These are phyloP conservation scores for Tachystola acroxantha DNA, from an alignment of 2,888 invertebrate species.

Conservation along the genomic window DNA sequence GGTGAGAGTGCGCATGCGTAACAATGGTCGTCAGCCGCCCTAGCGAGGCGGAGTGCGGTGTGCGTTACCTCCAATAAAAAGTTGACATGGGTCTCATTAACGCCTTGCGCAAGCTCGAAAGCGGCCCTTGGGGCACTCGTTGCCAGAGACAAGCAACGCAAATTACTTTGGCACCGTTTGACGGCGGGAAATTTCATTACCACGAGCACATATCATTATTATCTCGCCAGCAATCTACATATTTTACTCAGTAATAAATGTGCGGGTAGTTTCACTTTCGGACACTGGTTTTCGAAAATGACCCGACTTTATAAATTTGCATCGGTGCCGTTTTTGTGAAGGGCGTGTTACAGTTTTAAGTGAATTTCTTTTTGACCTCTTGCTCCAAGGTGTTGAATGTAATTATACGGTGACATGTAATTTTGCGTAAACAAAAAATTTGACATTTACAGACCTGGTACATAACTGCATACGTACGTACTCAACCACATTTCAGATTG, in stretches of 20 bases:
- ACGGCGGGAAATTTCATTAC: slow-evolving; percentile 79
- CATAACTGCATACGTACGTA: slow-evolving; percentile 22
- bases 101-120: slow-evolving; percentile 75
- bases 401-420: slow-evolving; percentile 65
- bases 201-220: slow-evolving; percentile 79
- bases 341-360: slow-evolving; percentile 76
- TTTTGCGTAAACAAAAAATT: slow-evolving; percentile 63
- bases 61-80: slow-evolving; percentile 61
- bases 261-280: slow-evolving; percentile 75
- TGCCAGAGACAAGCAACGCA: slow-evolving; percentile 74
- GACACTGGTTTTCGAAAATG: slow-evolving; percentile 76
- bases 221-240: slow-evolving; percentile 76
- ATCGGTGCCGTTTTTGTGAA: slow-evolving; percentile 53
- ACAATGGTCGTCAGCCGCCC: slow-evolving; percentile 30
- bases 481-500: too few species aligned
- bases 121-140: slow-evolving; percentile 73
- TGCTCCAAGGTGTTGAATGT: slow-evolving; percentile 66
- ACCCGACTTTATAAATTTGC: slow-evolving; percentile 68
- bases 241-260: slow-evolving; percentile 76
- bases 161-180: slow-evolving; percentile 79
- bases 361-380: slow-evolving; percentile 78
- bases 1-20: slow-evolving; percentile 6
- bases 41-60: too few species aligned
- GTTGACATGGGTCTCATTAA: slow-evolving; percentile 64
- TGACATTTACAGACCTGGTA: slow-evolving; percentile 52